Evolutionary conservation across 2,888 invertebrate genomes (phyloP).

Genomic region (Nephrocerus scutellatus): DNA sequence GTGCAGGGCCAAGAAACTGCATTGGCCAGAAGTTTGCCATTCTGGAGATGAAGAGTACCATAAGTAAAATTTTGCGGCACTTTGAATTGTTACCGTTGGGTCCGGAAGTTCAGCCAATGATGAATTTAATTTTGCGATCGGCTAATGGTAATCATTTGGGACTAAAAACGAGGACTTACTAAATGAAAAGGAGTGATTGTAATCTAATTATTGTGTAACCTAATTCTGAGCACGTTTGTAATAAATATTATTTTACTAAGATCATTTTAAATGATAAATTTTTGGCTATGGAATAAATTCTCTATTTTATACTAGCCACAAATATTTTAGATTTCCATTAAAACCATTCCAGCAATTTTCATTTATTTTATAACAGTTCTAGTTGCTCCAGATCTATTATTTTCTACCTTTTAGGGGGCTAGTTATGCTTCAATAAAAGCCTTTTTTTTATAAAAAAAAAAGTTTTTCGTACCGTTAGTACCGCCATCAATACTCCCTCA

Average conservation of each 20-base stretch:
- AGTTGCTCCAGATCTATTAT: too few relatives aligned
- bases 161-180: conserved; percentile 26
- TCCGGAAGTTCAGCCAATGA: conserved; percentile 27
- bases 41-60: conserved; percentile 40
- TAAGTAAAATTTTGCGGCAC: conserved; percentile 34
- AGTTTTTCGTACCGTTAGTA: not conserved
- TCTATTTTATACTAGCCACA: too few relatives aligned
- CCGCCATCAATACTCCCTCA: too few relatives aligned
- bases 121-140: conserved; percentile 36
- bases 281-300: not conserved
- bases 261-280: not conserved
- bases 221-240: too few relatives aligned
- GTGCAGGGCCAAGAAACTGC: conserved; percentile 42
- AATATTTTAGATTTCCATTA: too few relatives aligned
- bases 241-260: not conserved
- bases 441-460: not conserved
- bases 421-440: too few relatives aligned
- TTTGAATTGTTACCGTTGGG: conserved; percentile 38
- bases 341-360: too few relatives aligned
- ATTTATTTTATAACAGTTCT: too few relatives aligned
- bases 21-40: conserved; percentile 44
- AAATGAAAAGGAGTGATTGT: not conserved
- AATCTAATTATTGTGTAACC: not conserved
- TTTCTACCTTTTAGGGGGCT: not conserved
- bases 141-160: conserved; percentile 36